Evolutionary conservation across 2,797 vertebrate genomes (phyloP).

Genomic region (Melanotaenia parkinsoni): DNA sequence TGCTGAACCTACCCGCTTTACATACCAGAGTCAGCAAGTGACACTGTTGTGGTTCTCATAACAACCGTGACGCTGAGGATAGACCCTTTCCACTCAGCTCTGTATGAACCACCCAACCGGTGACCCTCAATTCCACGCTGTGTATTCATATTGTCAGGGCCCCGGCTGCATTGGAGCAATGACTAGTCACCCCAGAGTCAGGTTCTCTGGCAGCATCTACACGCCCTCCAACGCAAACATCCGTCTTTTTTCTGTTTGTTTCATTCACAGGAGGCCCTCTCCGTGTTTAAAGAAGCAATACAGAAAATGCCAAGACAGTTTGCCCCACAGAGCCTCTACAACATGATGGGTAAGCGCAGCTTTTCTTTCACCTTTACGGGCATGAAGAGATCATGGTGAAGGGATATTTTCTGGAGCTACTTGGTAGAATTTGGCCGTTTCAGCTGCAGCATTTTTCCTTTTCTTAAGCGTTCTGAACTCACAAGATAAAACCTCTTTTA

Average conservation of each 20-base stretch:
- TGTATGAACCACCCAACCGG: conserved; percentile 64
- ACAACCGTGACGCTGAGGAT: conserved; percentile 68
- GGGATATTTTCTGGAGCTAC: not conserved
- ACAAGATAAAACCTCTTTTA: not conserved
- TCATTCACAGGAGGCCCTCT: conserved; percentile 91
- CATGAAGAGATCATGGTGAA: not conserved
- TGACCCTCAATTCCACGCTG: conserved; percentile 75
- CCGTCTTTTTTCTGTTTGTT: conserved; percentile 40
- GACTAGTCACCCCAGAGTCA: conserved; percentile 46
- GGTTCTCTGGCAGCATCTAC: conserved; percentile 43
- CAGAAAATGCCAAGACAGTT: conserved; percentile 99
- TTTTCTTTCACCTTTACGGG: conserved; percentile 33
- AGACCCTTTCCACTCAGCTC: conserved; percentile 64
- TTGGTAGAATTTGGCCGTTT: not conserved
- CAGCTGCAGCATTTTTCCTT: not conserved
- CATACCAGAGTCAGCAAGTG: conserved; percentile 43
- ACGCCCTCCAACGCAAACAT: conserved; percentile 60
- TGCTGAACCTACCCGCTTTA: conserved; percentile 17
- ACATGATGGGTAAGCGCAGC: conserved; percentile 97
- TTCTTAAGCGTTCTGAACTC: not conserved
- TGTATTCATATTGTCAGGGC: conserved; percentile 65
- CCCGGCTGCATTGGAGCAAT: conserved; percentile 55
- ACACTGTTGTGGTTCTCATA: conserved; percentile 56
- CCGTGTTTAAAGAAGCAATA: conserved; percentile 95
- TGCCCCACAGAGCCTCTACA: conserved; percentile 99